Evolutionary conservation across 2,888 invertebrate species (phyloP), one percentile per base, ranked within the genome.

Genomic region (Andrena hattorfiana): DNA sequence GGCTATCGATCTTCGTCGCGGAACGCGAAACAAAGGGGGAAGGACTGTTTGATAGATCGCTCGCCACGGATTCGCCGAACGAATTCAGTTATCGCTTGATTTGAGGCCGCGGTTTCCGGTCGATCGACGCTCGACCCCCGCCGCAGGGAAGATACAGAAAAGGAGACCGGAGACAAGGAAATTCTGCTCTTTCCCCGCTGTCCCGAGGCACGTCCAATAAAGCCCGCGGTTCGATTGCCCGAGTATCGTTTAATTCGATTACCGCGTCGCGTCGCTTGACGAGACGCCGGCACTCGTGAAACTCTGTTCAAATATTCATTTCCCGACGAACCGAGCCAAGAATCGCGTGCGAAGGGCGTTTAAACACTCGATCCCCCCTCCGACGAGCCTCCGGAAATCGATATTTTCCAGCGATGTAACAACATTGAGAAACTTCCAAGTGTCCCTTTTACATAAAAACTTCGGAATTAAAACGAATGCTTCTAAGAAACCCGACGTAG

Each of bases 361-460:
- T 42, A 42, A 42, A 42, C 42, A 42, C 42, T 42, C 42, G 13
- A 42, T 42, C 16, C 42, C 16, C 42, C 16, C 0, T 4, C 32
- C 1, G 42, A 5, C 42, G 4, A 42, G 16, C 5, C 0, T n/a
- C 48, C 7, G 16, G 48, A 3, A 49, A 66, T 66, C 66, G 49
- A 28, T 48, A 49, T 28, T 28, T 16, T 28, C 48, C 66, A 13
- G 28, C 42, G 42, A 42, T 26, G 48, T 28, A n/a, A 66, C n/a
- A 2, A 8, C 48, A 66, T 49, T n/a, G 28, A 49, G 48, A 49
- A 66, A 66, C 48, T 66, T 66, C 48, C 16, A 42, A n/a, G 8
- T 26, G 28, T n/a, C 26, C 26, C n/a, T 26, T 49, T 28, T 49
- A 66, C 49, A 28, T n/a, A 23, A 66, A 48, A 66, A 8, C 26